These are phyloP conservation scores for Columbina picui DNA, from an alignment of 2,113 vertebrate species.

Conservation along the genomic window DNA sequence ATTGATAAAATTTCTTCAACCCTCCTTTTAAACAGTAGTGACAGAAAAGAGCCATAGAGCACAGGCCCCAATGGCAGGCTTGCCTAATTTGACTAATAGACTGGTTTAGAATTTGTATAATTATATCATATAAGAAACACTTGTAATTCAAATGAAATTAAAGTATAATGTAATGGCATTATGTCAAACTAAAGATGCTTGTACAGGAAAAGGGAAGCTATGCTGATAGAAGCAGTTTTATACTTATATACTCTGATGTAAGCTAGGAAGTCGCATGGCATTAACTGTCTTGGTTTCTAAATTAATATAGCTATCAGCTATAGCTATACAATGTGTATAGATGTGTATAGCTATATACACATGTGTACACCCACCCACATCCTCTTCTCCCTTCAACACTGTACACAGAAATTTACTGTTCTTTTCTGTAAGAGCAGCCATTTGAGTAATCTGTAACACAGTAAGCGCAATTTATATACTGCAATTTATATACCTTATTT, in stretches of 20 bases:
- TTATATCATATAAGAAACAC: background rate
- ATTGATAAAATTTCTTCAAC: background rate
- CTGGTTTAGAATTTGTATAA: background rate
- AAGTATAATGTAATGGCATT: background rate
- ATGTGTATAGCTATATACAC: background rate
- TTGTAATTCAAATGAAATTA: background rate
- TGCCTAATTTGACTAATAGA: background rate
- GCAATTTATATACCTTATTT: background rate
- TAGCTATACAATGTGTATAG: background rate
- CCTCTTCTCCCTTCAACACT: conserved; percentile 17
- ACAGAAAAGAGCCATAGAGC: conserved; percentile 12
- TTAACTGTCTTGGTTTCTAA: background rate
- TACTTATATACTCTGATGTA: background rate
- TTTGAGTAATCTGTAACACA: background rate
- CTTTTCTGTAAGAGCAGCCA: conserved; percentile 30
- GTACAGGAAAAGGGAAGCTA: background rate
- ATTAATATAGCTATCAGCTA: background rate
- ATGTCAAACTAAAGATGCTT: background rate
- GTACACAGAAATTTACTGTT: background rate
- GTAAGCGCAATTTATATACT: background rate
- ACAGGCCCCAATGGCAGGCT: background rate
- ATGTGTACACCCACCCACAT: conserved; percentile 5
- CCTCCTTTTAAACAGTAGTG: background rate
- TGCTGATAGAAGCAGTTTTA: background rate
- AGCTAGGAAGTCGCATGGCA: background rate